Evolutionary conservation across 64 coral and sea anemone genomes (phyloP).

Genomic region (Hydrozoanthus tunicans): DNA sequence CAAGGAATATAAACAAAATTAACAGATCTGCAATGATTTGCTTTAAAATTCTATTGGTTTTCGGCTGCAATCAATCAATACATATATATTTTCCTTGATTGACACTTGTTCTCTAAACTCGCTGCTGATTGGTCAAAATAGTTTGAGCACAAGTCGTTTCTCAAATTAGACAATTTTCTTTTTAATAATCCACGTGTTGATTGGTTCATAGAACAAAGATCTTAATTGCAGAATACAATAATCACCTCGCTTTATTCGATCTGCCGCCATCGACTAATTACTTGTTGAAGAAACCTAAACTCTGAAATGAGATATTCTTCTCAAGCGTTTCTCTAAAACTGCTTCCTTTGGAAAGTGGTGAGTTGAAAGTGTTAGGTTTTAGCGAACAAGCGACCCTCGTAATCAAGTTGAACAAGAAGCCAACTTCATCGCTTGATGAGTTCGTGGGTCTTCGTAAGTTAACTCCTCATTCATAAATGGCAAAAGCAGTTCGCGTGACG

Average conservation of each 20-base stretch:
- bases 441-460: slow-evolving; percentile 36
- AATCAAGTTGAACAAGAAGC: slow-evolving; percentile 22
- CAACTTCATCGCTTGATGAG: slow-evolving; percentile 36
- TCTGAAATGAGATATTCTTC: slow-evolving; percentile 43
- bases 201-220: slow-evolving; percentile 45
- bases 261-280: slow-evolving; percentile 63
- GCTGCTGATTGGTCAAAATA: slow-evolving; percentile 15
- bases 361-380: not conserved
- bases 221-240: slow-evolving; percentile 64
- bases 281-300: slow-evolving; percentile 38
- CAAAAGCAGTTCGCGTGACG: slow-evolving; percentile 48
- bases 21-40: slow-evolving; percentile 36
- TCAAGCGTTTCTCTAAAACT: not conserved
- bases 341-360: not conserved
- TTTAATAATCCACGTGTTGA: slow-evolving; percentile 19
- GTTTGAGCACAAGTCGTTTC: slow-evolving; percentile 30
- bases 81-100: slow-evolving; percentile 29
- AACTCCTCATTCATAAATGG: slow-evolving; percentile 26
- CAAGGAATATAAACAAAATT: slow-evolving; percentile 39
- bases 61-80: slow-evolving; percentile 51
- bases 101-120: slow-evolving; percentile 1
- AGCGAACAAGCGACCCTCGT: not conserved
- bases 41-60: slow-evolving; percentile 33
- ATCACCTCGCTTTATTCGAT: slow-evolving; percentile 45
- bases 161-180: slow-evolving; percentile 53